A percentile compares a stretch with the other conserved stretches of the same genome.
Evolutionary conservation across 2,888 invertebrate genomes (phyloP).

Genomic region (Hydrotaea cyrtoneurina): DNA sequence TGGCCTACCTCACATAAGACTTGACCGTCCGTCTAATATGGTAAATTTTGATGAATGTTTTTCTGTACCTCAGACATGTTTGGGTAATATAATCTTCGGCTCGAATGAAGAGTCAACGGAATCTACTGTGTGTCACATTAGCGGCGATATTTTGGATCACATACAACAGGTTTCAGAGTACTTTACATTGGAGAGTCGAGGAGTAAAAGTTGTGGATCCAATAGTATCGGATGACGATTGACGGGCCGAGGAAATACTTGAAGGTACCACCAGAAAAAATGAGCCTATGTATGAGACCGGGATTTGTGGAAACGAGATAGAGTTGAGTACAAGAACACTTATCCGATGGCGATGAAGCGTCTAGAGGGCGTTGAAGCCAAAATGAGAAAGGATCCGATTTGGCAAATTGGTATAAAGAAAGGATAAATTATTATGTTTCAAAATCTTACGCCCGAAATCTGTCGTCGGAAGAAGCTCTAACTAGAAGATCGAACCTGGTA

Average conservation of each 20-base stretch:
- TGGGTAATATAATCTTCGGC: constrained; percentile 43
- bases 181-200: constrained; percentile 44
- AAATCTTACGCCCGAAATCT: constrained; percentile 45
- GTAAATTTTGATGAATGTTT: constrained; percentile 31
- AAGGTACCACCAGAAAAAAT: constrained; percentile 23
- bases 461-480: constrained; percentile 35
- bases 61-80: constrained; percentile 24
- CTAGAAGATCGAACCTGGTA: too few species aligned
- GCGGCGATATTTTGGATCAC: constrained; percentile 3
- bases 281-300: constrained; percentile 17
- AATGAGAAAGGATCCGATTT: constrained; percentile 30
- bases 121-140: constrained; percentile 35
- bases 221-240: constrained; percentile 38
- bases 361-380: constrained; percentile 36
- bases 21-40: constrained; percentile 24
- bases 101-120: too few species aligned
- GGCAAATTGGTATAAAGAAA: constrained; percentile 33
- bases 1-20: constrained; percentile 38
- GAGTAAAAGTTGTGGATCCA: background rate
- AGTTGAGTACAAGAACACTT: constrained; percentile 32
- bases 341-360: constrained; percentile 45
- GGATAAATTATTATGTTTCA: constrained; percentile 33
- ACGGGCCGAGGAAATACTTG: constrained; percentile 35
- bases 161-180: constrained; percentile 42
- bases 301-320: constrained; percentile 24